Base-by-base conservation (phyloP, 2,888 invertebrate genomes). In the Synanthedon myopaeformis region DNA sequence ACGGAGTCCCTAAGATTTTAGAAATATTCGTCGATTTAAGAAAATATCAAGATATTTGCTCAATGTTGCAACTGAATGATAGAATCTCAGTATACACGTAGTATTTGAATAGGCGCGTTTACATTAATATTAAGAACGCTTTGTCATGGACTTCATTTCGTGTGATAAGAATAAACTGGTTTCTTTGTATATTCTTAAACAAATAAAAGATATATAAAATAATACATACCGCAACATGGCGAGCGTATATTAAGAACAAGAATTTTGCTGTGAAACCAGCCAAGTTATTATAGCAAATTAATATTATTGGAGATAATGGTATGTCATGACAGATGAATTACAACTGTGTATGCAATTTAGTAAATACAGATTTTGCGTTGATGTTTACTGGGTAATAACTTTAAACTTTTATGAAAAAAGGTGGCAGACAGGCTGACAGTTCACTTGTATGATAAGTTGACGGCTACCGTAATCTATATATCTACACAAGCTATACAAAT, bases 301-400 rank as follows among this genome's bases (percentile, higher is more conserved):
- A 45, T 45, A 14, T 45, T 45, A 51, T 57, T 52, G 51, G 23
- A 52, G 55, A 60, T 59, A 63, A 66, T 66, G 67, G 66, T 55
- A 68, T 63, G 58, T 74, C 74, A 72, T 74, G 74, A 70, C 66
- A 54, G 55, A 54, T 57, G 55, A 67, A 67, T 65, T 59, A 57
- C 58, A 56, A 56, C 56, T 59, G 45, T 45, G 45, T 45, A 64
- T 66, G 61, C 64, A 66, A 72, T 71, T 63, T 68, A 61, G 59
- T 70, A 35, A 35, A 35, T 35, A 35, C 35, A 35, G 8, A 10
- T 35, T 10, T 35, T 35, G 8, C 35, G 35, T 35, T 35, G 35
- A 35, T 10, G 35, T 35, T 35, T 35, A 35, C 35, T 35, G 35
- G 35, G 10, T 35, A 35, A 35, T 35, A 10, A 35, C 35, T 35